These are phyloP conservation scores for Limulus polyphemus DNA, from an alignment of 2,888 invertebrate genomes.

Conservation along the genomic window DNA sequence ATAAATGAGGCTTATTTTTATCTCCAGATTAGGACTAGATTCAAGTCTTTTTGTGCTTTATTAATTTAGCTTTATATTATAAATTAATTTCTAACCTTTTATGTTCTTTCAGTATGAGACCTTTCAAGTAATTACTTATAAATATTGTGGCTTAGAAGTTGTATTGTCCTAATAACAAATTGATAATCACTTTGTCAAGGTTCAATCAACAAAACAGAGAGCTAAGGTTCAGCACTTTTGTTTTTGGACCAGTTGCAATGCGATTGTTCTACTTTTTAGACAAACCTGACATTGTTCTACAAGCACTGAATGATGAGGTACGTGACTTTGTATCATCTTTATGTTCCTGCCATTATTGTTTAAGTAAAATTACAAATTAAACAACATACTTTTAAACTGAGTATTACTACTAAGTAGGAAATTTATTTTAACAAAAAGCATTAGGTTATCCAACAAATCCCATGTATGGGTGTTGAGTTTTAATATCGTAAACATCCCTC, in stretches of 20 bases:
- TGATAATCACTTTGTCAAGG: slow-evolving; percentile 39
- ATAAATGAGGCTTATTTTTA: no score
- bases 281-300: slow-evolving; percentile 51
- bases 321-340: slow-evolving; percentile 19
- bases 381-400: no score
- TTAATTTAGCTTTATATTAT: no score
- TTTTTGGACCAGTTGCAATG: slow-evolving; percentile 73
- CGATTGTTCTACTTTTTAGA: slow-evolving; percentile 58
- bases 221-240: slow-evolving; percentile 60
- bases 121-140: no score
- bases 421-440: background rate
- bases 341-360: background rate
- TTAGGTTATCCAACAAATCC: background rate
- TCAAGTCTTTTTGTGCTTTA: no score
- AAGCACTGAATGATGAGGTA: slow-evolving; percentile 37
- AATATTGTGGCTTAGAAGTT: background rate
- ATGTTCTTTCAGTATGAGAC: no score
- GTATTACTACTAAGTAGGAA: background rate
- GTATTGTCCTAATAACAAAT: background rate
- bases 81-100: no score
- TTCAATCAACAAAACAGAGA: slow-evolving; percentile 57
- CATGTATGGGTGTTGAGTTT: no score
- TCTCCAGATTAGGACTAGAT: no score
- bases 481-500: no score
- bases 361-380: no score